A percentile compares a stretch with the other conserved stretches of the same genome.
phyloP scores from a whole-genome alignment of 2,797 vertebrate genomes.

The Lutjanus campechanus region DNA sequence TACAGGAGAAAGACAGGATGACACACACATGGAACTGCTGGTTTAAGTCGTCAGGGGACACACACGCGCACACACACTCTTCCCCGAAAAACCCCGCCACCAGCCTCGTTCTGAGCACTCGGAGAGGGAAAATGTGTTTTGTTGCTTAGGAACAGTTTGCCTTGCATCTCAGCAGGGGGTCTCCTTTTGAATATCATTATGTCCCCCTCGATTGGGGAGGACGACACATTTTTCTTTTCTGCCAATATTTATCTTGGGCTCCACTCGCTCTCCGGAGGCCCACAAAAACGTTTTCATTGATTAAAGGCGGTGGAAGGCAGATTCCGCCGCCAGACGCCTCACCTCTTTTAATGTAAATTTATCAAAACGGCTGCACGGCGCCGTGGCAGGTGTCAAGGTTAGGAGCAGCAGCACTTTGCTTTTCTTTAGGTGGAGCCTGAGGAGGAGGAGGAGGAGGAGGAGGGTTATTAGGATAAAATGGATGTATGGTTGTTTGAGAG shows the following conservation, averaged over 20 bases:
- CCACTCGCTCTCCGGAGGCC: conserved; percentile 65
- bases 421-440: conserved; percentile 21
- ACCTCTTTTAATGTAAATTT: conserved; percentile 59
- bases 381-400: conserved; percentile 53
- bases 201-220: conserved; percentile 75
- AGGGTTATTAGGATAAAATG: conserved; percentile 28
- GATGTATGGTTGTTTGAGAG: conserved; percentile 28
- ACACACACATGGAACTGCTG: conserved; percentile 35
- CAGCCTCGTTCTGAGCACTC: conserved; percentile 52
- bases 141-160: conserved; percentile 88
- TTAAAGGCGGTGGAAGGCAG: conserved; percentile 68
- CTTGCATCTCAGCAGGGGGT: conserved; percentile 78
- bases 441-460: not conserved
- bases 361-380: conserved; percentile 43
- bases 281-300: conserved; percentile 77
- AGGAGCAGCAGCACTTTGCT: conserved; percentile 28
- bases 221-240: conserved; percentile 80
- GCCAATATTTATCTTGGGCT: conserved; percentile 82
- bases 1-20: conserved; percentile 21
- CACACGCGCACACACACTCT: conserved; percentile 14
- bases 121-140: conserved; percentile 80
- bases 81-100: conserved; percentile 30
- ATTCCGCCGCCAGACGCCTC: conserved; percentile 30
- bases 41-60: conserved; percentile 48
- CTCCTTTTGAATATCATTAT: conserved; percentile 86